These are phyloP conservation scores for Pyrrhia umbra DNA, from an alignment of 2,888 invertebrate species.

Conservation along the genomic window DNA sequence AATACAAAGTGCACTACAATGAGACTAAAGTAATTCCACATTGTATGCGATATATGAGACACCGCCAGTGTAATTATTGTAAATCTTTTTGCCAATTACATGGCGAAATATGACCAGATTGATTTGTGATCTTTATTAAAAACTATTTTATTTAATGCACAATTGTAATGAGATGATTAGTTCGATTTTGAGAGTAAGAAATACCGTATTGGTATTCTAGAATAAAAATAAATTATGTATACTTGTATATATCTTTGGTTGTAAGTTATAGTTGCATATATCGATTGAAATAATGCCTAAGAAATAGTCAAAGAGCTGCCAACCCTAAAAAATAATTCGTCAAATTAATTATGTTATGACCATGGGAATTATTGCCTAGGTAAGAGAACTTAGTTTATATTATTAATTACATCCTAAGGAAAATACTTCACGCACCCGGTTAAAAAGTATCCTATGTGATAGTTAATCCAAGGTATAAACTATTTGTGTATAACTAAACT, in stretches of 20 bases:
- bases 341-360: no score
- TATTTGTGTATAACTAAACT: no score
- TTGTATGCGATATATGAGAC: conserved; percentile 43
- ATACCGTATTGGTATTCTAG: background rate
- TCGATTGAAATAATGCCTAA: no score
- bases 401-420: no score
- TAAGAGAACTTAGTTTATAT: no score
- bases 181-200: background rate
- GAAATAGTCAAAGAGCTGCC: no score
- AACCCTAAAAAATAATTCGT: no score
- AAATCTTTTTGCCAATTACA: conserved; percentile 61
- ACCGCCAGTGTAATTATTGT: conserved; percentile 41
- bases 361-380: no score
- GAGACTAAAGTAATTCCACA: conserved; percentile 43
- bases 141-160: conserved; percentile 16
- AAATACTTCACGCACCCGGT: no score
- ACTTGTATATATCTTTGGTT: background rate
- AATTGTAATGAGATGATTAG: background rate
- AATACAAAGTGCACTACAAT: conserved; percentile 33
- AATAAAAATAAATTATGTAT: background rate
- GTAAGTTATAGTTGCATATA: background rate
- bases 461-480: no score
- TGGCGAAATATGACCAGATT: conserved; percentile 36
- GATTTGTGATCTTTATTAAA: conserved; percentile 42
- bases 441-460: no score